Conservation (phyloP, 2,888 invertebrate genomes). For the Temnothorax rugatulus region DNA sequence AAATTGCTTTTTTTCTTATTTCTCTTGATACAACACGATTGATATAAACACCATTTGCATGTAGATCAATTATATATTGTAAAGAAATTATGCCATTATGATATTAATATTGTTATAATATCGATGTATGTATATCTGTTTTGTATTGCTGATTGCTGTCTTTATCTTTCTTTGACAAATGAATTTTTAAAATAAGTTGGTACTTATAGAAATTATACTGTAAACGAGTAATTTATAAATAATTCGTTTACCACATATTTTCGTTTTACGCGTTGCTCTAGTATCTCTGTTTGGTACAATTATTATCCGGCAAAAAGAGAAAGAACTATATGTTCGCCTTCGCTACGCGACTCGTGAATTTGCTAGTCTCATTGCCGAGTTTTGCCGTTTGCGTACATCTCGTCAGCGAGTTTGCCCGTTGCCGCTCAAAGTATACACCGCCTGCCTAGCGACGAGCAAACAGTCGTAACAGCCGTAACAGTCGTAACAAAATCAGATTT, state of each 20-base stretch:
- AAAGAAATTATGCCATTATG: not conserved
- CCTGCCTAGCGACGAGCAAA: constrained; percentile 60
- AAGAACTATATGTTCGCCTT: constrained; percentile 1
- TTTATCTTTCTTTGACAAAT: not conserved
- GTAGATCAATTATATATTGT: not conserved
- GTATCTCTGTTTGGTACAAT: constrained; percentile 33
- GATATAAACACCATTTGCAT: not conserved
- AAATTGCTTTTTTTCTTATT: not conserved
- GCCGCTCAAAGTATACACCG: constrained; percentile 47
- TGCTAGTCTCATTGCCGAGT: constrained; percentile 42
- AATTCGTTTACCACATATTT: not conserved
- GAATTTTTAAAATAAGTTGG: not conserved
- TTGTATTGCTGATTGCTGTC: not conserved
- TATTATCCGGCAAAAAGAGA: constrained; percentile 17
- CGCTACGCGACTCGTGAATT: constrained; percentile 21
- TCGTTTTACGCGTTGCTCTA: not conserved
- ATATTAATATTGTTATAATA: not conserved
- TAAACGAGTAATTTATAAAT: not conserved
- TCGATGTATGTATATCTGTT: not conserved
- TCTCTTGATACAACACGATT: not conserved
- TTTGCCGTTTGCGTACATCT: constrained; percentile 55
- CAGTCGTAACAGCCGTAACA: constrained; percentile 59
- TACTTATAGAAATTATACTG: not conserved
- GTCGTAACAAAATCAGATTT: constrained; percentile 66
- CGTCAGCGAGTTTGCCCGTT: constrained; percentile 55